Evolutionary conservation across 2,113 vertebrate genomes (phyloP), one percentile per base, ranked within the genome.

Genomic region (Gopherus evgoodei): DNA sequence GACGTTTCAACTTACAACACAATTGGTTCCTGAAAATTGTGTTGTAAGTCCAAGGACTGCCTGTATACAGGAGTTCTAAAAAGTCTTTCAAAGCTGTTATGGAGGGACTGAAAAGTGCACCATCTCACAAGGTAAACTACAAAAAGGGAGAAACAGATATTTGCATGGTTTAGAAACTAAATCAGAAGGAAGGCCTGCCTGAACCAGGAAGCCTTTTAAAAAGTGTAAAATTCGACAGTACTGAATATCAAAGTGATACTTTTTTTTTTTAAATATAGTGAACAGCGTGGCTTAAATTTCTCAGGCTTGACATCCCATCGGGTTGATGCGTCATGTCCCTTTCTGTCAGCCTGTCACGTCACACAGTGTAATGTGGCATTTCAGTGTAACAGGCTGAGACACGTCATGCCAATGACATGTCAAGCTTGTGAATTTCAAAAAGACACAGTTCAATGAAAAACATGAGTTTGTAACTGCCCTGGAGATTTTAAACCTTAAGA

Each of bases 401-500:
- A 97, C 97, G 97, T 98, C 98, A 98, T 98, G 97, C 97, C 97
- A 97, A 82, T 97, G 97, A 97, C 97, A 98, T 98, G 97, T 98
- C 98, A 98, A 94, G 62, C 97, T 96, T 88, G 96, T 97, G 97
- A 97, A 98, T 98, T 98, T 98, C 97, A 98, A 98, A 95, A 95
- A 97, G 98, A 98, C 97, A 98, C 97, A 98, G 98, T 98, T 98
- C 97, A 98, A 97, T 98, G 98, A 65, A 97, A 98, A 98, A 98
- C 98, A 98, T 98, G 97, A 97, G 56, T 98, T 97, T 97, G 97
- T 97, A 97, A 98, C 97, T 97, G 98, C 98, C 98, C 98, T 97
- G 92, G 98, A 98, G 98, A 95, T 95, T 97, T 97, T 94, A 96
- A 98, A 97, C 93, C 97, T 96, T 97, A 95, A 97, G 96, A 96